Conservation (phyloP, 1,140 invertebrate species). For the Cyphomyrmex costatus region DNA sequence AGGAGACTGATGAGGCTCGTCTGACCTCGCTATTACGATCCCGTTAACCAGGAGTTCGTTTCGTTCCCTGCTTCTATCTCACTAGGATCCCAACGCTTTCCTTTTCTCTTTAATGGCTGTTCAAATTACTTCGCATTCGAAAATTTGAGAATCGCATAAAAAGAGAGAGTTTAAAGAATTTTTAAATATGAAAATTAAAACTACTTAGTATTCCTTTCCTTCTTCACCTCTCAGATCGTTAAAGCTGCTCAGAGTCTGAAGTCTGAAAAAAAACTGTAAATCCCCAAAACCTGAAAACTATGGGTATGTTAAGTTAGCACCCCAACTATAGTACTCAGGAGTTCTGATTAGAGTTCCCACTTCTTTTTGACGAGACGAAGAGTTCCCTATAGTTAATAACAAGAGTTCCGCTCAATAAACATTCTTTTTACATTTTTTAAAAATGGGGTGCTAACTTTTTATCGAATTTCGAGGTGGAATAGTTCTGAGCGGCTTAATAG, state of each 20-base stretch:
- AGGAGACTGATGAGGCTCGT: slow-evolving; percentile 33
- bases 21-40: slow-evolving; percentile 64
- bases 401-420: too few relatives aligned
- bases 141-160: not conserved
- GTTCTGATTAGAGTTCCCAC: too few relatives aligned
- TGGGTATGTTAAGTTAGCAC: too few relatives aligned
- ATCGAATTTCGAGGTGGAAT: too few relatives aligned
- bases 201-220: not conserved
- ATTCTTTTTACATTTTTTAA: too few relatives aligned
- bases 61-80: slow-evolving; percentile 53
- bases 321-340: too few relatives aligned
- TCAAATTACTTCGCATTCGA: not conserved
- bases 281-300: not conserved
- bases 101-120: slow-evolving; percentile 7
- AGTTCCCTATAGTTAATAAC: too few relatives aligned
- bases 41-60: slow-evolving; percentile 76
- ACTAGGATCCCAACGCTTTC: slow-evolving; percentile 30
- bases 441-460: too few relatives aligned
- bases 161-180: too few relatives aligned
- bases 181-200: not conserved
- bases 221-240: not conserved
- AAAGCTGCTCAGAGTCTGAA: not conserved
- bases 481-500: too few relatives aligned
- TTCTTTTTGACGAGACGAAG: too few relatives aligned
- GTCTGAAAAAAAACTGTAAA: too few relatives aligned